Base-by-base conservation (phyloP, 2,797 vertebrate species). In the Darevskia mixta region DNA sequence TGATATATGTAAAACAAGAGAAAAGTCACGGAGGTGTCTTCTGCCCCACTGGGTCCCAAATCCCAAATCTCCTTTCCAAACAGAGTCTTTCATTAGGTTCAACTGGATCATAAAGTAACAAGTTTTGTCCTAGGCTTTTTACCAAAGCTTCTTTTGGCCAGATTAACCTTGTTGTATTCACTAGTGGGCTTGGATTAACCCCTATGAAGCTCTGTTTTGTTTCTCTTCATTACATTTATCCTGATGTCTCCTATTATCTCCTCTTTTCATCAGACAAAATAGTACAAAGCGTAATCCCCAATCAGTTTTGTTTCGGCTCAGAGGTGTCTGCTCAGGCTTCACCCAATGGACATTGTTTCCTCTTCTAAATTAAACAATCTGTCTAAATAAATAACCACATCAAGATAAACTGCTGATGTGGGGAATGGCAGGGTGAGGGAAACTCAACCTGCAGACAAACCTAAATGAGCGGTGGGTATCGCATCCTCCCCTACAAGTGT, bases 31-130 rank as follows among this genome's bases (percentile, higher is more conserved):
- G 92, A 88, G 85, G 89, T 93, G 96, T 95, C 92, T 96, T 96
- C 94, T 97, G 96, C 94, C 94, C 92, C 79, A 88, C 87, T 94
- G 94, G 90, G 87, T 96, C 86, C 79, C 88, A 96, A 96, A 94
- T 91, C 87, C 85, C 75, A 95, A 97, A 96, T 95, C 96, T 96
- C 94, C 94, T 97, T 93, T 94, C 92, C 91, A 96, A 97, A 97
- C 94, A 97, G 88, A 94, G 95, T 76, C 92, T 95, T 96, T 97
- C 82, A 49, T 93, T 95, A 95, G 87, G 82, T 93, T 93, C 94
- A 93, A 95, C 92, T 91, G 88, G 96, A 97, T 97, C 96, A 96
- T 94, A 97, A 97, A 96, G 95, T 97, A 96, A 94, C 95, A 96
- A 96, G 94, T 95, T 96, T 95, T 90, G 92, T 91, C 86, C 85